Base-by-base conservation (phyloP, 2,113 vertebrate species). In the Heteronetta atricapilla region DNA sequence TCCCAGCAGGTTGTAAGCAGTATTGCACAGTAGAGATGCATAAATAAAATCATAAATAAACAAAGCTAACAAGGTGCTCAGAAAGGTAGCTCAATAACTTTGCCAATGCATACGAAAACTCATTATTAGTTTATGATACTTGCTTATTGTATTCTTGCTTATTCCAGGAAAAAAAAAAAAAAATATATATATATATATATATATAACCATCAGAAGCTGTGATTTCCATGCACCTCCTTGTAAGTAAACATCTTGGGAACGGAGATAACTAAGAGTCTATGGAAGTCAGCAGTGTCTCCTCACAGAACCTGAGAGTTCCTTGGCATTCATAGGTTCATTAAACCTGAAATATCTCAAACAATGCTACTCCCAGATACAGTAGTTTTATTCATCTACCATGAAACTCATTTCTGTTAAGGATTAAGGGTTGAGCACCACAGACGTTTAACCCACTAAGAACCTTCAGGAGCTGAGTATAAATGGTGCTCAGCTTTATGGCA, bases 41-140 rank as follows among this genome's bases (percentile, higher is more conserved):
- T 92, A 91, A 90, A 94, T 87, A 96, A 19, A 86, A 67, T 36
- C 4, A 96, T 96, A 96, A 94, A 94, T 89, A 75, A 85, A 90
- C 11, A 75, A 95, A 81, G 53, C 53, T 94, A 95, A 86, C 16
- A 95, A 96, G 33, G 78, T 91, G 83, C 94, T 95, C 89, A 89
- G 83, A 93, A 94, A 90, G 56, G 75, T 78, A 94, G 68, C 42
- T 89, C 53, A 70, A 8, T 33, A 15, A 84, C 26, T 69, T 53
- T 63, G 44, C 50, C 50, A 60, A 29, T 58, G 33, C 0, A 0
- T 17, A 29, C 48, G 13, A 78, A 15, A 92, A 94, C 10, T 74
- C 79, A 48, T 42, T 8, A 64, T 50, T 67, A 62, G n/a, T 62
- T 90, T 85, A 67, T 2, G 1, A 90, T 48, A 20, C n/a, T 75